Conservation (phyloP, 2,797 vertebrate genomes). For the Rhynchotus rufescens region DNA sequence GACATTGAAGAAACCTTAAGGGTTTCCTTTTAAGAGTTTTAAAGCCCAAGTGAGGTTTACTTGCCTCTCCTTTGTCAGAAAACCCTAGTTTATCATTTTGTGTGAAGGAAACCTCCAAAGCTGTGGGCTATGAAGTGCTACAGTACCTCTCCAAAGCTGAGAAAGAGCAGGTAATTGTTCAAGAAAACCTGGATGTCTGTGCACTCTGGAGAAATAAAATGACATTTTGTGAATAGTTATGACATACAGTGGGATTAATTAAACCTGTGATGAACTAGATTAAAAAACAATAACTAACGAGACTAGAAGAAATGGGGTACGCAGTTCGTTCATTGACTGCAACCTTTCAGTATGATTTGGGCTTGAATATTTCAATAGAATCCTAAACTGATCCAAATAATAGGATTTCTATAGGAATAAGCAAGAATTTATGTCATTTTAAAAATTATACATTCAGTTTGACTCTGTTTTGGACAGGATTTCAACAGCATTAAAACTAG, state of each 20-base stretch:
- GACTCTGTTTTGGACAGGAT: not conserved
- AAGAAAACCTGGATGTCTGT: not conserved
- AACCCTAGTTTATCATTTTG: rapidly evolving
- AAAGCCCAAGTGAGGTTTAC: not conserved
- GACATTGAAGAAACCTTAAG: not conserved
- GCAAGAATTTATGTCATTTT: not conserved
- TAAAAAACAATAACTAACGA: not conserved
- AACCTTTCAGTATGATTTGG: not conserved
- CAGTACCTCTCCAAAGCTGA: not conserved
- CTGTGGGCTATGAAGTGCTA: not conserved
- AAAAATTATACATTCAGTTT: not conserved
- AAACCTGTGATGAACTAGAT: not conserved
- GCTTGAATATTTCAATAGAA: not conserved
- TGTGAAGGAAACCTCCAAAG: not conserved
- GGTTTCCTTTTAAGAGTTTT: not conserved
- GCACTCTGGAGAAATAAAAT: not conserved
- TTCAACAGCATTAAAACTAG: not conserved
- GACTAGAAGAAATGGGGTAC: not conserved
- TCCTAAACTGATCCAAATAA: not conserved
- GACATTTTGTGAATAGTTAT: not conserved
- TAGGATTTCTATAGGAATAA: not conserved
- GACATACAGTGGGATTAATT: not conserved
- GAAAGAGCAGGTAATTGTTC: not conserved
- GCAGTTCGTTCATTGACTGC: not conserved
- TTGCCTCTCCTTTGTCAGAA: not conserved